These are phyloP conservation scores for Parnassius smintheus DNA, from an alignment of 2,888 invertebrate genomes.

Conservation along the genomic window DNA sequence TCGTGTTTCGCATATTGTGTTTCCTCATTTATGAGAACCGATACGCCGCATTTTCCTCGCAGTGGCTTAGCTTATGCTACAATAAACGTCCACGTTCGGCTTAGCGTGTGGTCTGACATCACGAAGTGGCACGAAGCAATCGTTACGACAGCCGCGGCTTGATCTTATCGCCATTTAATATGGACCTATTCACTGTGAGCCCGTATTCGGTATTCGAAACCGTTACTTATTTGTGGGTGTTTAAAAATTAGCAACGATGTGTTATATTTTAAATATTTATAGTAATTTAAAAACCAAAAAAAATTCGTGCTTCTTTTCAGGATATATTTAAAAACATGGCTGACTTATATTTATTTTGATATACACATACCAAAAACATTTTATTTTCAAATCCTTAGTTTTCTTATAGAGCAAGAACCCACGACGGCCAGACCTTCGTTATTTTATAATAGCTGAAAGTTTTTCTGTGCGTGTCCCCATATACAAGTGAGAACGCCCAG, in stretches of 20 bases:
- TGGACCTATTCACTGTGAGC: constrained; percentile 53
- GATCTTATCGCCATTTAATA: constrained; percentile 64
- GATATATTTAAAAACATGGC: too few relatives aligned
- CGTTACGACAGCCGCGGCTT: constrained; percentile 54
- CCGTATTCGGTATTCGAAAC: constrained; percentile 39
- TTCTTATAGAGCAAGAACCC: too few relatives aligned
- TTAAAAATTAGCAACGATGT: background rate
- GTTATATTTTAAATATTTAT: background rate
- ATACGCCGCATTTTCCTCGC: constrained; percentile 33
- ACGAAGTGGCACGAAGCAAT: constrained; percentile 48
- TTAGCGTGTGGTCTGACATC: constrained; percentile 63
- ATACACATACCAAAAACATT: too few relatives aligned
- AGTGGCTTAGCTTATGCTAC: constrained; percentile 28
- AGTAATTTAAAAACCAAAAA: too few relatives aligned
- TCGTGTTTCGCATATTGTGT: background rate
- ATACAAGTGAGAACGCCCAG: too few relatives aligned
- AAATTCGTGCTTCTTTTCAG: too few relatives aligned
- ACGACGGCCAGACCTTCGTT: too few relatives aligned
- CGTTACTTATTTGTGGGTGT: constrained; percentile 34
- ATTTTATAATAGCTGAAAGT: too few relatives aligned
- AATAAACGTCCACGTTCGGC: constrained; percentile 34
- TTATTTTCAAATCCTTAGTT: too few relatives aligned
- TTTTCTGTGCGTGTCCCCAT: too few relatives aligned
- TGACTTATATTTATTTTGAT: too few relatives aligned
- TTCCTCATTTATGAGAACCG: constrained; percentile 21